phyloP scores from a whole-genome alignment of 2,113 vertebrate genomes.

The Hiodon alosoides region DNA sequence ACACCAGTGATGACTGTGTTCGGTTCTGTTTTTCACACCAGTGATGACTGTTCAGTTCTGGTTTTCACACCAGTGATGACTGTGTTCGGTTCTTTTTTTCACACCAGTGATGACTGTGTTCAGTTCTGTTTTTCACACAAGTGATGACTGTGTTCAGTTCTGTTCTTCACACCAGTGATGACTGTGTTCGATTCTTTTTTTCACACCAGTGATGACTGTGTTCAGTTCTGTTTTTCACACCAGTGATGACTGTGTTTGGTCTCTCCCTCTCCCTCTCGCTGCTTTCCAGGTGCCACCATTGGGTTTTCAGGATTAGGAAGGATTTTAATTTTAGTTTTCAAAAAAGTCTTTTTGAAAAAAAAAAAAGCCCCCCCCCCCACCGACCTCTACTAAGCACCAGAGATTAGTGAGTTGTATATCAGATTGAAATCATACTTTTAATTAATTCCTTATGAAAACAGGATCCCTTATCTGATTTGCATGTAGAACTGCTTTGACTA shows the following conservation, averaged over 20 bases:
- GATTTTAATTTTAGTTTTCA: conserved; percentile 10
- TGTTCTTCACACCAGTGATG: no score
- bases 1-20: no score
- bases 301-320: not conserved
- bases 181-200: no score
- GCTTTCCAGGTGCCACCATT: not conserved
- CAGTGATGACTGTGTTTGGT: not conserved
- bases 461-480: conserved; percentile 19
- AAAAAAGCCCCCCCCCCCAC: not conserved
- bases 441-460: conserved; percentile 43
- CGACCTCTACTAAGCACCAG: conserved; percentile 40
- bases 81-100: no score
- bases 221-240: not conserved
- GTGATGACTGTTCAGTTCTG: no score
- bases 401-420: conserved; percentile 38
- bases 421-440: conserved; percentile 45
- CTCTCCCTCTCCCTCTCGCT: not conserved
- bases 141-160: no score
- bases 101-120: no score
- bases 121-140: no score
- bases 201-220: no score
- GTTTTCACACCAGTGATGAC: no score
- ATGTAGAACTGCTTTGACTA: conserved; percentile 14
- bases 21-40: no score
- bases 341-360: not conserved